Conservation (phyloP, 1,140 invertebrate genomes). For the Temnothorax curvispinosus region DNA sequence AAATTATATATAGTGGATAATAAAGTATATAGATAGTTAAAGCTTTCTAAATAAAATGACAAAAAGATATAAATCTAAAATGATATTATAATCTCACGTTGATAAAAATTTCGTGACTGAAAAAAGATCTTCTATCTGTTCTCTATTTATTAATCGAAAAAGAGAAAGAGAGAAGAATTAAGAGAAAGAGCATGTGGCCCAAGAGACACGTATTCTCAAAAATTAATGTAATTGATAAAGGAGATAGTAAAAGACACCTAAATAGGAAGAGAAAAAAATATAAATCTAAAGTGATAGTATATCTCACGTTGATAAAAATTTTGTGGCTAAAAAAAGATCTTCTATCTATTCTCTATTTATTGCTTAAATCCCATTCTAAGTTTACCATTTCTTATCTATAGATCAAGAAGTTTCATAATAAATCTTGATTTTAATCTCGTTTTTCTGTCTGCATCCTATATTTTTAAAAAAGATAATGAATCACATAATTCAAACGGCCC, state of each 20-base stretch:
- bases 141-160: neutral
- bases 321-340: neutral
- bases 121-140: neutral
- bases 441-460: neutral
- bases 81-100: neutral
- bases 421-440: neutral
- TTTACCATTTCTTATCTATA: neutral
- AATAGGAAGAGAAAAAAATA: neutral
- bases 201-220: neutral
- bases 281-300: neutral
- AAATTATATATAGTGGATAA: neutral
- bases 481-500: neutral
- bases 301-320: neutral
- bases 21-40: neutral
- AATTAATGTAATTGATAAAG: neutral
- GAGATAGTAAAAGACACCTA: neutral
- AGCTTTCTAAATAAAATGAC: neutral
- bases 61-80: neutral
- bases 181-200: neutral
- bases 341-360: neutral
- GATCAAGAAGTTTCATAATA: neutral
- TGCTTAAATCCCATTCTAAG: neutral
- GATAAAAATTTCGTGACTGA: constrained; percentile 4
- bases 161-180: neutral
- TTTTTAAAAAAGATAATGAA: neutral